phyloP scores from a whole-genome alignment of 2,888 invertebrate genomes.

The Allolobophora icterica region DNA sequence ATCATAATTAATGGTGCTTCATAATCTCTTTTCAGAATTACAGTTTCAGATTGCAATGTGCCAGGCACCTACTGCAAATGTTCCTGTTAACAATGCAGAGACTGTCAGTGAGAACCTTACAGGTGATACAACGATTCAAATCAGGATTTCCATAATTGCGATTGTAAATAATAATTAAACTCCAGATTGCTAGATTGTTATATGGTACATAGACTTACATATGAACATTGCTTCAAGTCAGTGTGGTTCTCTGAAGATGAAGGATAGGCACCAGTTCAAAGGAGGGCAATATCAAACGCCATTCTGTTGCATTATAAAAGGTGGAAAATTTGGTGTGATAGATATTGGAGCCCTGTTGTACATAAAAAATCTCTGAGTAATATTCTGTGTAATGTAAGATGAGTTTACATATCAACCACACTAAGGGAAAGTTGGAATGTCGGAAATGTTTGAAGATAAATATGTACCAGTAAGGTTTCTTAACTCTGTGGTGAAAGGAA shows the following conservation, averaged over 20 bases:
- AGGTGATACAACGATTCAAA: not conserved
- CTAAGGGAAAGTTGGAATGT: no score
- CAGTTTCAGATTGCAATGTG: constrained; percentile 20
- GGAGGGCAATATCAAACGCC: no score
- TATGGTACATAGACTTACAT: not conserved
- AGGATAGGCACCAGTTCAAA: not conserved
- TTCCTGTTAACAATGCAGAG: not conserved
- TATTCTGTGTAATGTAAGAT: no score
- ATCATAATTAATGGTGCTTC: not conserved
- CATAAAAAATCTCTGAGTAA: no score
- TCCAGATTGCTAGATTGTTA: not conserved
- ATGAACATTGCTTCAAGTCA: not conserved
- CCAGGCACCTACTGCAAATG: not conserved
- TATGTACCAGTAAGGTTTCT: no score
- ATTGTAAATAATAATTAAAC: not conserved
- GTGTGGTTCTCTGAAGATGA: not conserved
- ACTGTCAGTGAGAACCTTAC: not conserved
- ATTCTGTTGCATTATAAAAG: not conserved
- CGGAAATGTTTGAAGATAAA: no score
- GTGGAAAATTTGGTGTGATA: no score
- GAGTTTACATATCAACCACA: no score
- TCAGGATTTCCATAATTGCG: not conserved
- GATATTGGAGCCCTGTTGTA: no score
- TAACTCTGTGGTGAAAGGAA: no score
- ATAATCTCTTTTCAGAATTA: constrained; percentile 5